Conservation (phyloP, 2,797 vertebrate species). For the Sciurus carolinensis region DNA sequence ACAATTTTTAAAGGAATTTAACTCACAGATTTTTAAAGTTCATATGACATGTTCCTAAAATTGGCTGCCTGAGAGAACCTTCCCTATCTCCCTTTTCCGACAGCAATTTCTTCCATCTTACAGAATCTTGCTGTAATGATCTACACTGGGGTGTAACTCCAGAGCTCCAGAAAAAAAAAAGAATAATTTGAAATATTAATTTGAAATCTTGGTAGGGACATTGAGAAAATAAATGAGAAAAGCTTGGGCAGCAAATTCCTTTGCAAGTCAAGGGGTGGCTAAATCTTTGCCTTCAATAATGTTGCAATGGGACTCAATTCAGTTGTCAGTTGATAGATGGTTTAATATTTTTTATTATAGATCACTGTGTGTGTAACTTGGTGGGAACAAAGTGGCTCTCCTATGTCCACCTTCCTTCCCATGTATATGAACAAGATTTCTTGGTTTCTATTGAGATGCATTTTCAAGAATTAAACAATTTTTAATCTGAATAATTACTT, state of each 20-base stretch:
- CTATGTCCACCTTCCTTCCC: neutral
- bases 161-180: neutral
- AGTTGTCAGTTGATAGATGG: neutral
- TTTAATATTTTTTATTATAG: neutral
- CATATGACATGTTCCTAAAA: neutral
- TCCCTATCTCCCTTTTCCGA: neutral
- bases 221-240: slow-evolving; percentile 33
- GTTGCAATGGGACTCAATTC: neutral
- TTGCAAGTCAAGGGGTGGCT: neutral
- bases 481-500: slow-evolving; percentile 37
- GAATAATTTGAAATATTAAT: neutral
- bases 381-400: neutral
- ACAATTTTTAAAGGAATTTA: slow-evolving; percentile 6
- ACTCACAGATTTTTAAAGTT: slow-evolving; percentile 25
- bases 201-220: neutral
- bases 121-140: neutral
- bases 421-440: neutral
- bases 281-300: slow-evolving; percentile 22
- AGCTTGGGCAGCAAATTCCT: neutral
- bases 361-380: neutral
- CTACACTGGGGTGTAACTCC: neutral
- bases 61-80: neutral
- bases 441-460: slow-evolving; percentile 24
- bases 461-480: neutral
- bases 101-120: neutral